Base-by-base conservation (phyloP, 2,797 vertebrate species). In the Onychomys torridus region DNA sequence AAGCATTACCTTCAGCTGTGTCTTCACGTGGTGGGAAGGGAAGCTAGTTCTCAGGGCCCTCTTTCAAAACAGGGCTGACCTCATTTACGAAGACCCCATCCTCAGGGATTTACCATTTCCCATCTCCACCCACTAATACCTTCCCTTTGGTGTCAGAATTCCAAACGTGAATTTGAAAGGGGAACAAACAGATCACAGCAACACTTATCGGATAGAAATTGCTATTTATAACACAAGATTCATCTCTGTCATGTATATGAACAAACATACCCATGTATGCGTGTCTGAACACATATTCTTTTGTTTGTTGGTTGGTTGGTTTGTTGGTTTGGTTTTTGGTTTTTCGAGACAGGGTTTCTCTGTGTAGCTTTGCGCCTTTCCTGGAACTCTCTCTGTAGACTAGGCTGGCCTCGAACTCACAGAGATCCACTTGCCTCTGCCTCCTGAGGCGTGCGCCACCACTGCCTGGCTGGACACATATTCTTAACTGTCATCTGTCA, bases 401-500 rank as follows among this genome's bases (percentile, higher is more conserved):
- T 3, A 55, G 52, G 52, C 14, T 55, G 52, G 52, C 52, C 52
- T 55, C 1, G 52, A 55, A 55, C 52, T 55, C 52, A 55, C 52
- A 16, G 52, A 55, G 52, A 55, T 55, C 52, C 0, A 2, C 52
- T 14, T 55, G 52, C 52, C 52, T 16, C 52, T 55, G 52, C 2
- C 13, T 55, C 52, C 52, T 14, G 3, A 55, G 52, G 52, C 52
- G 1, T 55, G 52, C 0, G 52, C 52, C 52, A 55, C 14, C 52
- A 55, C 52, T 16, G 52, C 52, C 52, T 55, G 52, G 14, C 52
- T 14, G 14, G 13, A 61, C 63, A 49, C 3, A 83, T n/a, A 73
- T 90, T 21, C 52, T 93, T 89, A 89, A 57, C 71, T 37, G 76
- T 93, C 49, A 65, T 89, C 52, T 55, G 55, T 71, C 77, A 90